Evolutionary conservation across 1,140 invertebrate species (phyloP), one percentile per base, ranked within the genome.

Genomic region (Yoshiicerus persimilis): DNA sequence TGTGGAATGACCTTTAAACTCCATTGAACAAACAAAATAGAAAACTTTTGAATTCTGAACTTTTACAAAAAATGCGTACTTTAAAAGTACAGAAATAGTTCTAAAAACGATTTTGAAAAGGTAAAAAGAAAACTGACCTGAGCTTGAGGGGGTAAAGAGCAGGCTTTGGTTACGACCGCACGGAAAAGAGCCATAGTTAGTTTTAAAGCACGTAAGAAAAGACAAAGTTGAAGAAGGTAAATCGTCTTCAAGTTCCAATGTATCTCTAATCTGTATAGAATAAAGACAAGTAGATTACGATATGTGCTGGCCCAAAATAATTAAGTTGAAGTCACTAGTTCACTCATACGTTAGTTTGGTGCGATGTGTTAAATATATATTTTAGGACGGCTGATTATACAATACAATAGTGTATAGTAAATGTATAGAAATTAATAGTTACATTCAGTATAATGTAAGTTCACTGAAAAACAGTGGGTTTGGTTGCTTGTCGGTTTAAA

Each of bases 131-230:
- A 56, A 62, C 88, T 86, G 64, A 89, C 88, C 88, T 89, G 88
- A 25, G 88, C 86, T 34, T 89, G 88, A 23, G 75, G 25, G n/a
- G 75, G 75, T 34, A 88, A 56, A 56, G 80, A 25, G 41, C 47
- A 88, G 41, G 86, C 38, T 86, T 87, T 89, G 10, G 88, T 62
- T 11, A 86, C 85, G 36, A 89, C 62, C n/a, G 88, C 86, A 34
- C 88, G 86, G 66, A 89, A 89, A 34, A 88, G 87, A 27, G 87
- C 87, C 87, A 88, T 88, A 6, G 13, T 70, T 80, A 41, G 30
- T 62, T 70, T 85, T 2, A 32, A 10, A 38, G 32, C 20, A 25
- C 87, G 39, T 23, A 84, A 5, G n/a, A 83, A 41, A 83, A 83
- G 38, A 84, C 70, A 87, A 87, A 87, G 34, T 75, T 87, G 30